A percentile compares a stretch with the other conserved stretches of the same genome.
Evolutionary conservation across 2,113 vertebrate genomes (phyloP).

Genomic region (Protobothrops mucrosquamatus): DNA sequence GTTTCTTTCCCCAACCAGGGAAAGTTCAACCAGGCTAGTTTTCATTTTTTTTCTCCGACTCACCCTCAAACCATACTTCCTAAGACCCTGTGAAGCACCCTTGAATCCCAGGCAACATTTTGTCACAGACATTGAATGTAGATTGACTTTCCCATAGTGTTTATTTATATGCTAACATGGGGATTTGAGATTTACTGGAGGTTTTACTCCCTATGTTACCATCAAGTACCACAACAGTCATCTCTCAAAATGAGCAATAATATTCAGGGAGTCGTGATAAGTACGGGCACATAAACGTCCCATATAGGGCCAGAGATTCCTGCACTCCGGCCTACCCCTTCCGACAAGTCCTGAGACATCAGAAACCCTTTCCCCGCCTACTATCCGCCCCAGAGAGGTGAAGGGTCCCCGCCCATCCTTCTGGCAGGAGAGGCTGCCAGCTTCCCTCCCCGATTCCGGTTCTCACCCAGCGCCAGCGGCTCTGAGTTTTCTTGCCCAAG

Average conservation of each 20-base stretch:
- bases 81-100: neutral
- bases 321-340: neutral
- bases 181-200: neutral
- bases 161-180: neutral
- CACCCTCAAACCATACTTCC: neutral
- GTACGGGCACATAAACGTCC: neutral
- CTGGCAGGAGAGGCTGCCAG: neutral
- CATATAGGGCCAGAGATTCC: neutral
- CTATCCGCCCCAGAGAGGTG: neutral
- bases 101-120: neutral
- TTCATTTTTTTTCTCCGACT: neutral
- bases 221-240: neutral
- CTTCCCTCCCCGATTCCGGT: neutral
- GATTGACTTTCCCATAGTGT: neutral
- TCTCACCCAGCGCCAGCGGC: neutral
- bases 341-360: neutral
- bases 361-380: neutral
- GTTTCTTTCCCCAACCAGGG: neutral
- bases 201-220: neutral
- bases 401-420: neutral
- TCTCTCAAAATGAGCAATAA: neutral
- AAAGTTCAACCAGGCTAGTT: neutral
- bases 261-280: neutral
- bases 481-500: slow-evolving; percentile 38
- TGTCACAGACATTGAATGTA: neutral